Evolutionary conservation across 2,113 vertebrate species (phyloP).

Genomic region (Amphilophus citrinellus): DNA sequence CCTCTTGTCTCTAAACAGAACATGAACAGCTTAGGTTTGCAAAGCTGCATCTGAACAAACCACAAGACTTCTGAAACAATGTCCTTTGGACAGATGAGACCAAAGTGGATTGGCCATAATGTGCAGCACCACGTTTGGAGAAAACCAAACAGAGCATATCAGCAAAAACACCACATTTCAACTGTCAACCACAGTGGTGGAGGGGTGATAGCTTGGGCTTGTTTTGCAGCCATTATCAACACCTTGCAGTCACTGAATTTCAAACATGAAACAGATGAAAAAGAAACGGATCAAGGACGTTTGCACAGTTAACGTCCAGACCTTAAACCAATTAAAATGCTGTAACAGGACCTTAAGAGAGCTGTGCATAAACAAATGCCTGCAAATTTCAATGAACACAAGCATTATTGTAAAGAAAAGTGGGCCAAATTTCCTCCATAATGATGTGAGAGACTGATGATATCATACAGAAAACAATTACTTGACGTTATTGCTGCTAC

Average conservation of each 20-base stretch:
- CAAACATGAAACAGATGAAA: neutral
- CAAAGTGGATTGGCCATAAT: neutral
- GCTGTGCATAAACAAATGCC: neutral
- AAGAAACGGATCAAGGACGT: neutral
- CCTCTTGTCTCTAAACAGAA: neutral
- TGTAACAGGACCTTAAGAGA: neutral
- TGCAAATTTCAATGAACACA: neutral
- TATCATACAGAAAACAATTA: constrained; percentile 2
- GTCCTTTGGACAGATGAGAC: neutral
- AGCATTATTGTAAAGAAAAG: neutral
- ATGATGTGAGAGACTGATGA: neutral
- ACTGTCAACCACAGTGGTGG: neutral
- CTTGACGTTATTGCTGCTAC: neutral
- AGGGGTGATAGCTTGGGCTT: neutral
- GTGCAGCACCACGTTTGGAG: neutral
- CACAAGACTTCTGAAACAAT: neutral
- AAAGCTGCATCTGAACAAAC: neutral
- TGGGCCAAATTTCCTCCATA: neutral
- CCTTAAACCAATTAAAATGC: neutral
- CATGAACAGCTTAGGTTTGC: neutral
- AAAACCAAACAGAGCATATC: neutral
- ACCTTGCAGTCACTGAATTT: neutral
- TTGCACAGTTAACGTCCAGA: neutral
- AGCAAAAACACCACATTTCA: neutral
- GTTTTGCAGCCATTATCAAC: neutral